Conservation (phyloP, 2,797 vertebrate species). For the Huso huso region DNA sequence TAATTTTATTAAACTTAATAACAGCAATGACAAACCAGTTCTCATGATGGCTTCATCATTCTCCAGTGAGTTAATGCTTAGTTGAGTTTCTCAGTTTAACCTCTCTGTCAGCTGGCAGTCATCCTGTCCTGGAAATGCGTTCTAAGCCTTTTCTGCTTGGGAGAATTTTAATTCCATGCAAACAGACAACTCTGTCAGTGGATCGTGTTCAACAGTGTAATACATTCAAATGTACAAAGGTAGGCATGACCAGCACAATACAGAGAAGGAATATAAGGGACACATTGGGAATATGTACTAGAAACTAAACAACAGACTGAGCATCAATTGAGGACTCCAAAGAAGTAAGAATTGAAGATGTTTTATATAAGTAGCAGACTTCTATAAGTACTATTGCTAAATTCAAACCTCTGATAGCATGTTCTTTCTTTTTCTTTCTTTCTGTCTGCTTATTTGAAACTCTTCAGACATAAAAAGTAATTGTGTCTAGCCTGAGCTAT, state of each 20-base stretch:
- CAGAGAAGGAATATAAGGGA: background rate
- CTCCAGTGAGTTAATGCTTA: conserved; percentile 15
- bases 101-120: conserved; percentile 30
- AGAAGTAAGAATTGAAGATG: background rate
- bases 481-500: background rate
- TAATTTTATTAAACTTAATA: background rate
- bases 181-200: background rate
- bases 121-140: conserved; percentile 39
- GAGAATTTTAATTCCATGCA: conserved; percentile 30
- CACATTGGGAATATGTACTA: background rate
- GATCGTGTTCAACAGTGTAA: background rate
- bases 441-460: background rate
- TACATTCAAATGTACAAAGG: background rate
- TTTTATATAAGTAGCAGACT: too few species aligned
- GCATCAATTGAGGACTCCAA: background rate
- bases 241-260: background rate
- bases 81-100: conserved; percentile 26
- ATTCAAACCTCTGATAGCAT: too few species aligned
- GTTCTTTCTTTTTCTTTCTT: background rate
- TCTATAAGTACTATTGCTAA: too few species aligned
- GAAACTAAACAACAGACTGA: background rate
- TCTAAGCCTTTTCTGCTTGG: conserved; percentile 34
- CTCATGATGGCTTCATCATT: background rate
- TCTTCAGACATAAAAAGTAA: background rate
- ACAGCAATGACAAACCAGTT: background rate